Conservation (phyloP, 2,797 vertebrate genomes). For the Siniperca undulata region DNA sequence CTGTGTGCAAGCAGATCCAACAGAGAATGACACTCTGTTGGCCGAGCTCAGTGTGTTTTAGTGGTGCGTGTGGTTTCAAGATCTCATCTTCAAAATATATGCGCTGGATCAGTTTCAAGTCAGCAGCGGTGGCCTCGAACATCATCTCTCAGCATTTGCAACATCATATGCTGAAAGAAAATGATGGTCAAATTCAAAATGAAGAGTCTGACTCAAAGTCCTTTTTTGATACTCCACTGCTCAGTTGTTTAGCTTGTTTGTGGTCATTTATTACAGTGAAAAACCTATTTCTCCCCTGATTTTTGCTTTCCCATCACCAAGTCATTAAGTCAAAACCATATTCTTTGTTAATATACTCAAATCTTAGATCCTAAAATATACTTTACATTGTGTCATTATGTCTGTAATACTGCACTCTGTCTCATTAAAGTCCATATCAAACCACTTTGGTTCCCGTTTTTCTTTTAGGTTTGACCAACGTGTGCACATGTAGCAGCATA, state of each 20-base stretch:
- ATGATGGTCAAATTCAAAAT: constrained; percentile 9
- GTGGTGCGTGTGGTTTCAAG: constrained; percentile 63
- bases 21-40: constrained; percentile 49
- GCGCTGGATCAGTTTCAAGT: constrained; percentile 54
- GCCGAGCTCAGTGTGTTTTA: constrained; percentile 56
- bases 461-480: neutral
- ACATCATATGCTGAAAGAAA: constrained; percentile 19
- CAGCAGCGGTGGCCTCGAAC: constrained; percentile 29
- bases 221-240: neutral
- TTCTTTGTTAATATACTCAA: neutral
- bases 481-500: neutral
- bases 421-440: neutral
- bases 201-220: neutral
- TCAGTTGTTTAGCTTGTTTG: neutral
- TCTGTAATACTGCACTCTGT: neutral
- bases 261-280: neutral
- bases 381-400: neutral
- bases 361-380: neutral
- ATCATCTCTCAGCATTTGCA: constrained; percentile 26
- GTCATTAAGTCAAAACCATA: neutral
- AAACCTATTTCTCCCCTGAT: neutral
- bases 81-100: constrained; percentile 55
- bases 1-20: constrained; percentile 56
- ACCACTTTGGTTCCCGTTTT: neutral
- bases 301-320: neutral